Evolutionary conservation across 2,113 vertebrate genomes (phyloP).

Genomic region (Amia ocellicauda): DNA sequence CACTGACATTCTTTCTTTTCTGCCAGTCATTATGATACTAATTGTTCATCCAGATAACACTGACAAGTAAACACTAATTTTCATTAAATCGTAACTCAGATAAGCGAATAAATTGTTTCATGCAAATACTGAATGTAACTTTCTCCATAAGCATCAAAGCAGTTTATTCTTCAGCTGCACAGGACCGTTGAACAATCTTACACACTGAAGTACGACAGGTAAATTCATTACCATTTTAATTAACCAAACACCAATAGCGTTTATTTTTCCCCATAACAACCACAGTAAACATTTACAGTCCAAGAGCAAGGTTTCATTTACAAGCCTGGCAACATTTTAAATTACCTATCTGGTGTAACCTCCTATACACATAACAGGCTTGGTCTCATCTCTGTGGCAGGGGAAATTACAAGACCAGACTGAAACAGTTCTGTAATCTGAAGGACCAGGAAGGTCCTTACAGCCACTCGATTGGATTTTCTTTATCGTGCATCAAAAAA

Average conservation of each 20-base stretch:
- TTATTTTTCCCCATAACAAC: constrained; percentile 5
- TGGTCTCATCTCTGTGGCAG: background rate
- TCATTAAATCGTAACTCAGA: background rate
- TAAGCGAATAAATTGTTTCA: background rate
- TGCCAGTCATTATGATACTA: background rate
- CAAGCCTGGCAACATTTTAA: constrained; percentile 25
- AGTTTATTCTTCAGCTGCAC: background rate
- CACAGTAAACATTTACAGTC: constrained; percentile 11
- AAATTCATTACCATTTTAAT: constrained; percentile 32
- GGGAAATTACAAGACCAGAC: background rate
- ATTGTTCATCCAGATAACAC: background rate
- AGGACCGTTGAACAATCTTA: background rate
- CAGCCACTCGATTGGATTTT: background rate
- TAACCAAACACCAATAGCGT: constrained; percentile 21
- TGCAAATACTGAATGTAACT: background rate
- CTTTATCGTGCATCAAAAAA: background rate
- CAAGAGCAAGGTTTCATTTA: constrained; percentile 12
- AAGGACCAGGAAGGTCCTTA: background rate
- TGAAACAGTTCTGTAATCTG: background rate
- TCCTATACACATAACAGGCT: background rate
- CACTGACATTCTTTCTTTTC: background rate
- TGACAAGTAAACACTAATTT: background rate
- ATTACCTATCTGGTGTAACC: constrained; percentile 8
- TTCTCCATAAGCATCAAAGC: background rate
- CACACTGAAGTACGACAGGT: background rate